phyloP scores from a whole-genome alignment of 1,140 invertebrate species.

The Hypsibius dujardini region DNA sequence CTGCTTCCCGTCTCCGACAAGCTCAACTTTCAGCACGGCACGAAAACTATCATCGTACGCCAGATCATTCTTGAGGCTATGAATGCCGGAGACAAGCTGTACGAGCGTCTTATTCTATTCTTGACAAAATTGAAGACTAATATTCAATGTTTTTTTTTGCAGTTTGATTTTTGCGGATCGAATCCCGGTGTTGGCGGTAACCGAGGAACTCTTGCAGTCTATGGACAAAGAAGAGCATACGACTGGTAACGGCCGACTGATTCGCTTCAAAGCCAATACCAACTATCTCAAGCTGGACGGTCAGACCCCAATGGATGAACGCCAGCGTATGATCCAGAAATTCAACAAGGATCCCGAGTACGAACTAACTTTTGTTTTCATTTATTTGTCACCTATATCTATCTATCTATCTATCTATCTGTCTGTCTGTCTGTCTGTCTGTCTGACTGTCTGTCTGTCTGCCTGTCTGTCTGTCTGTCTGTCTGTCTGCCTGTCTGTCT shows the following conservation, averaged over 20 bases:
- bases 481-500: too few relatives aligned
- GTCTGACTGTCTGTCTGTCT: too few relatives aligned
- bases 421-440: too few relatives aligned
- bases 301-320: slow-evolving; percentile 53
- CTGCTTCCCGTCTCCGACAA: not conserved
- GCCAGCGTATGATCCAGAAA: slow-evolving; percentile 54
- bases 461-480: not conserved
- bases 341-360: slow-evolving; percentile 52
- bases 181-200: slow-evolving; percentile 63
- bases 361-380: not conserved
- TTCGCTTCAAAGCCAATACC: not conserved
- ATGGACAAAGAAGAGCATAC: slow-evolving; percentile 43
- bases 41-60: not conserved
- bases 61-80: slow-evolving; percentile 67
- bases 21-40: not conserved
- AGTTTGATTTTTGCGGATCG: slow-evolving; percentile 79
- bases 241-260: slow-evolving; percentile 49
- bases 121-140: slow-evolving; percentile 21
- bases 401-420: too few relatives aligned
- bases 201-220: slow-evolving; percentile 64
- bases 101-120: slow-evolving; percentile 31
- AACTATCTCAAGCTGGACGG: slow-evolving; percentile 50
- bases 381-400: not conserved
- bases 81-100: slow-evolving; percentile 78
- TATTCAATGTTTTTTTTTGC: slow-evolving; percentile 30